phyloP scores from a whole-genome alignment of 2,113 vertebrate species.

The Xenotilapia flavipinnis region DNA sequence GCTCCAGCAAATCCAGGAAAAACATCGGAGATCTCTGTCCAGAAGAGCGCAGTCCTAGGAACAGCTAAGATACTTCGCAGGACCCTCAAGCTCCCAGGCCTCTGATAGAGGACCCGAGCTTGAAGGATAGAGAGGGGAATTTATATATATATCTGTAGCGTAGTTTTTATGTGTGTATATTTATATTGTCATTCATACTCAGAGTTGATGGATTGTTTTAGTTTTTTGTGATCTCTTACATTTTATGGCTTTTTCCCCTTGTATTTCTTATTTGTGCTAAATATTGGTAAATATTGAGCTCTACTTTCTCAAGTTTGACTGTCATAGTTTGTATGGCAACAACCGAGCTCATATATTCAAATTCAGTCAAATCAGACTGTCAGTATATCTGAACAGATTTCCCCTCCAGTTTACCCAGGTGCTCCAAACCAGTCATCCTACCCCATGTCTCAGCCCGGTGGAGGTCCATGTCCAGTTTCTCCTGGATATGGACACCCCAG shows the following conservation, averaged over 20 bases:
- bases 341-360: neutral
- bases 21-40: too few relatives aligned
- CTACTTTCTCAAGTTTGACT: neutral
- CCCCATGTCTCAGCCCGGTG: constrained; percentile 50
- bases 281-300: neutral
- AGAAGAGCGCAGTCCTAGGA: too few relatives aligned
- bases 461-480: constrained; percentile 59
- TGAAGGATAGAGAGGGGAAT: too few relatives aligned
- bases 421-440: constrained; percentile 56
- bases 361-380: neutral
- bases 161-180: neutral
- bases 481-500: constrained; percentile 49
- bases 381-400: neutral
- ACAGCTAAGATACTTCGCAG: too few relatives aligned
- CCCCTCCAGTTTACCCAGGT: constrained; percentile 59
- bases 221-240: neutral
- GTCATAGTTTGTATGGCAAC: neutral
- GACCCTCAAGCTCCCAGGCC: too few relatives aligned
- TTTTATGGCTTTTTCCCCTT: neutral
- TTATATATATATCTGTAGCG: too few relatives aligned
- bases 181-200: neutral
- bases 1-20: too few relatives aligned
- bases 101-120: too few relatives aligned
- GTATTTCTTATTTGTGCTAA: too few relatives aligned
- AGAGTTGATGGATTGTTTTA: neutral